Percentiles rank a stretch among this genome's conserved stretches.
Conservation (phyloP, 2,113 vertebrate genomes). For the Rhinopomastus cyanomelas region DNA sequence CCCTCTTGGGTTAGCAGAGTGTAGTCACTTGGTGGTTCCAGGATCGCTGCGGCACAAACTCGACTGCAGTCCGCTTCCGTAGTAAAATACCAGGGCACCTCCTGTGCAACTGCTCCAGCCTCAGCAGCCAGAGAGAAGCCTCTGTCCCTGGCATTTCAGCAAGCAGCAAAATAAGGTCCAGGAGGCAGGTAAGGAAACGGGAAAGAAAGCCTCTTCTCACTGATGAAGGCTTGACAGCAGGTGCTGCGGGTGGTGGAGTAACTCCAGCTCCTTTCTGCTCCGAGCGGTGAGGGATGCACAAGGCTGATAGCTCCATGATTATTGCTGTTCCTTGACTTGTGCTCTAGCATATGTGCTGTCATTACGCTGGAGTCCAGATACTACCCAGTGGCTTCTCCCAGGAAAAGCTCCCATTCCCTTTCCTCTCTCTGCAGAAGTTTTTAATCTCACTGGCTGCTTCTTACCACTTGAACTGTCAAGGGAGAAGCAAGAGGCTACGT, state of each 20-base stretch:
- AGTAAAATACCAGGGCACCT: not conserved
- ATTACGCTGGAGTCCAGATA: not conserved
- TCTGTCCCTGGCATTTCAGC: not conserved
- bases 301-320: not conserved
- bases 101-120: not conserved
- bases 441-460: not conserved
- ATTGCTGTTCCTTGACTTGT: not conserved
- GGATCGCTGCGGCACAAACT: not conserved
- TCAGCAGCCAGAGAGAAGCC: not conserved
- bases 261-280: not conserved
- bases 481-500: not conserved
- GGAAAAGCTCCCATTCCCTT: not conserved
- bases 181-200: not conserved
- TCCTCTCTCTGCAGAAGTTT: not conserved
- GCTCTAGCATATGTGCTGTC: not conserved
- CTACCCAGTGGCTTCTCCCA: not conserved
- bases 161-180: not conserved
- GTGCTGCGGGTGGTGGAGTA: not conserved
- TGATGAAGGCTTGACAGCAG: not conserved
- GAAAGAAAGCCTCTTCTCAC: not conserved
- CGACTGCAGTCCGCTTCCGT: not conserved
- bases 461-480: constrained; percentile 3
- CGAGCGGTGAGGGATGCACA: not conserved
- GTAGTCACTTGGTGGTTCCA: not conserved
- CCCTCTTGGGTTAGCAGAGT: not conserved